phyloP scores from a whole-genome alignment of 2,113 vertebrate genomes.

The Malurus alboscapulatus region DNA sequence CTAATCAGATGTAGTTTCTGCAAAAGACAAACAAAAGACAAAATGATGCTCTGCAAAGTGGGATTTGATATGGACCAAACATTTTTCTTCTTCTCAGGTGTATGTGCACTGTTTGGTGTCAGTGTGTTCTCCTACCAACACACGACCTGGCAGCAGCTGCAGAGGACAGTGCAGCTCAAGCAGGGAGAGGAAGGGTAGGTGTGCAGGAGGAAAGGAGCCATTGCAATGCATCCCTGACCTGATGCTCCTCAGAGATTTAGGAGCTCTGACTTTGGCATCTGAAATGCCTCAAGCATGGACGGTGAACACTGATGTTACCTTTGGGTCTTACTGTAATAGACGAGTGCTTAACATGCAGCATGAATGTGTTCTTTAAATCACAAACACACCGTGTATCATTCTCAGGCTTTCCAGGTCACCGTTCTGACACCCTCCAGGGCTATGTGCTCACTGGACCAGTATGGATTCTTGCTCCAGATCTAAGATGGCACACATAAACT shows the following conservation, averaged over 20 bases:
- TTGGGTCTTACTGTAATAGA: neutral
- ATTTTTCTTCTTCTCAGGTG: neutral
- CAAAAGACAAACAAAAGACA: neutral
- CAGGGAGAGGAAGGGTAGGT: neutral
- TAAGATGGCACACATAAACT: neutral
- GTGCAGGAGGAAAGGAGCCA: neutral
- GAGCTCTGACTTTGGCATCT: neutral
- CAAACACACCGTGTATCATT: neutral
- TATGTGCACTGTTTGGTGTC: constrained; percentile 15
- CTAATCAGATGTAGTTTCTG: neutral
- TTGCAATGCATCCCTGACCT: neutral
- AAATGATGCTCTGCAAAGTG: neutral
- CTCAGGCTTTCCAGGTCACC: neutral
- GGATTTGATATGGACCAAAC: neutral
- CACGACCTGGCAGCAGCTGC: neutral
- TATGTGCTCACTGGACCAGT: constrained; percentile 55
- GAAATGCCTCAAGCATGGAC: neutral
- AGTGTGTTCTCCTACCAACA: neutral
- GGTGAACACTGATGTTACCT: neutral
- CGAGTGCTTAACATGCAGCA: neutral
- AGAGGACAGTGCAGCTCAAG: neutral
- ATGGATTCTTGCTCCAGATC: neutral
- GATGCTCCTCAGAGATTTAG: neutral
- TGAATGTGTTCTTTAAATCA: neutral
- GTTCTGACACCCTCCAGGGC: neutral